Conservation (phyloP, 2,797 vertebrate species). For the Ataeniobius toweri region DNA sequence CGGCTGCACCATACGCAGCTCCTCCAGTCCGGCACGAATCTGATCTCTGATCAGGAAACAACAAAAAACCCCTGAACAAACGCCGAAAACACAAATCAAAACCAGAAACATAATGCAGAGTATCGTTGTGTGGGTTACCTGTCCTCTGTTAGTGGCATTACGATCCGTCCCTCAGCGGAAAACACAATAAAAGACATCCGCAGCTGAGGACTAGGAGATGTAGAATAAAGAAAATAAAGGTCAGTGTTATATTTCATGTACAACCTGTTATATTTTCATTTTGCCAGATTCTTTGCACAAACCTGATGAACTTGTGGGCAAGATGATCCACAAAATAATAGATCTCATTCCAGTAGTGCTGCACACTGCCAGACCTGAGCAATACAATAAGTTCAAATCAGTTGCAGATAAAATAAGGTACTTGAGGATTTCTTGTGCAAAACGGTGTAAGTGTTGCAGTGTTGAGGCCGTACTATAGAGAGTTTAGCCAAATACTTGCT, state of each 20-base stretch:
- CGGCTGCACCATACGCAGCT: constrained; percentile 89
- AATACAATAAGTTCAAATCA: constrained; percentile 4
- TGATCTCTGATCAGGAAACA: constrained; percentile 81
- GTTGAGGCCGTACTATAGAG: neutral
- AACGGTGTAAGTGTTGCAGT: neutral
- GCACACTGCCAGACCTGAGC: constrained; percentile 93
- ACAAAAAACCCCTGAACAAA: neutral
- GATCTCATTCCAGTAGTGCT: constrained; percentile 97
- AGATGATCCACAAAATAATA: constrained; percentile 96
- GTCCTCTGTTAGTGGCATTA: constrained; percentile 96
- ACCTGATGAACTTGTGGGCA: constrained; percentile 97
- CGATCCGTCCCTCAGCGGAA: constrained; percentile 88
- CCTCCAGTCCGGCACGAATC: constrained; percentile 92
- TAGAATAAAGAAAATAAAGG: neutral
- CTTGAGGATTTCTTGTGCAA: neutral
- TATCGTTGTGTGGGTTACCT: constrained; percentile 77
- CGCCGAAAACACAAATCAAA: neutral
- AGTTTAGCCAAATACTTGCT: neutral
- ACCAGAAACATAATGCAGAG: too few relatives aligned
- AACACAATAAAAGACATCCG: constrained; percentile 99
- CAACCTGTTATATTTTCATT: neutral
- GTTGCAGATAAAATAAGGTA: neutral
- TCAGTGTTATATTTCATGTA: neutral
- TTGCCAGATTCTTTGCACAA: constrained; percentile 4
- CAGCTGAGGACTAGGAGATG: constrained; percentile 87